Percentiles rank a stretch among this genome's conserved stretches.
phyloP scores from a whole-genome alignment of 2,113 vertebrate genomes.

The Cyanoliseus patagonus region DNA sequence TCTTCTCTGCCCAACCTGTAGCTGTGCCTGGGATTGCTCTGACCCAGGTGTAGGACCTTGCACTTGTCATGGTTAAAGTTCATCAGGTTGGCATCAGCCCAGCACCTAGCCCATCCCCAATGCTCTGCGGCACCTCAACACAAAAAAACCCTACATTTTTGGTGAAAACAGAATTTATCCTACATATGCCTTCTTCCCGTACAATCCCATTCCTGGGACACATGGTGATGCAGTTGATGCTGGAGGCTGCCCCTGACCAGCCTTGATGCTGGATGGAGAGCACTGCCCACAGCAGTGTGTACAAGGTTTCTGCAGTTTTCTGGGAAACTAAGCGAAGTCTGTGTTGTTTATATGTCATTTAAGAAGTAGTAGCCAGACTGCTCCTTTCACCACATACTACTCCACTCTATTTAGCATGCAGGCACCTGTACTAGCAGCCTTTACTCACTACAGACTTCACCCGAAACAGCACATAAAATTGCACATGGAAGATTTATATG shows the following conservation, averaged over 20 bases:
- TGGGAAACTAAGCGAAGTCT: neutral
- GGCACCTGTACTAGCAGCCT: neutral
- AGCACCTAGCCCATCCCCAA: rapidly evolving
- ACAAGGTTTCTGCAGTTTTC: neutral
- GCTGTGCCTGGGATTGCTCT: too few relatives aligned
- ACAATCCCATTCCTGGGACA: neutral
- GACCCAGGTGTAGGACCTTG: too few relatives aligned
- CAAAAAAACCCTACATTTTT: neutral
- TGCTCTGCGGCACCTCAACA: rapidly evolving
- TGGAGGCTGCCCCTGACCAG: neutral
- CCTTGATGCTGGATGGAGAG: neutral
- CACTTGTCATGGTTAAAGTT: too few relatives aligned
- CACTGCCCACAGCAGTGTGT: rapidly evolving
- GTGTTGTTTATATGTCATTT: neutral
- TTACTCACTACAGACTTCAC: neutral
- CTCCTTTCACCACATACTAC: neutral
- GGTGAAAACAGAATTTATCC: neutral
- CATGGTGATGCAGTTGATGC: neutral
- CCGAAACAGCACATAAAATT: neutral
- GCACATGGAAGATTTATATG: neutral
- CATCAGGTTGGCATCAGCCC: too few relatives aligned
- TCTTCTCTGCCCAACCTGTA: too few relatives aligned
- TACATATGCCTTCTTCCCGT: rapidly evolving
- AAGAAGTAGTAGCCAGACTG: neutral
- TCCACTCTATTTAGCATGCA: too few relatives aligned